Percentiles rank a stretch among this genome's conserved stretches.
These are phyloP conservation scores for Prorops nasuta DNA, from an alignment of 1,140 invertebrate species.

Conservation along the genomic window DNA sequence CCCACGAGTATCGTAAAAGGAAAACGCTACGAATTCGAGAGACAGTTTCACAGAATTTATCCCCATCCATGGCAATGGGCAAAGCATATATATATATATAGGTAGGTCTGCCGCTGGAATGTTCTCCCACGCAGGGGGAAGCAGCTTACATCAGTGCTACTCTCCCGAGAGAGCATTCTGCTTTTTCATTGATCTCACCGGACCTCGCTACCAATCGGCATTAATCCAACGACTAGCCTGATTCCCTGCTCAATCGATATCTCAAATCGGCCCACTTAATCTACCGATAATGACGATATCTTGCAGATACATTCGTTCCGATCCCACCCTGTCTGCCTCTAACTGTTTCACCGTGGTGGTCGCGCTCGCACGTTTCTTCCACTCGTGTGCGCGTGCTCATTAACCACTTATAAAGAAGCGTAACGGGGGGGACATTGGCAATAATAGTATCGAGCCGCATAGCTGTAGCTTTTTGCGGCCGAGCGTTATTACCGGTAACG, in stretches of 20 bases:
- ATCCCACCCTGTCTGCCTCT: background rate
- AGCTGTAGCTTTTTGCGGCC: background rate
- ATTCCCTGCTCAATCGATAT: background rate
- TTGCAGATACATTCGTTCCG: background rate
- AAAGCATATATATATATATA: too few species aligned
- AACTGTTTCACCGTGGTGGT: background rate
- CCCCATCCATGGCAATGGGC: background rate
- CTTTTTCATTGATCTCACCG: background rate
- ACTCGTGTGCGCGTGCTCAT: background rate
- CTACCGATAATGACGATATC: background rate
- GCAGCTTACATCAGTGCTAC: too few species aligned
- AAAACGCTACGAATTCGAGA: conserved; percentile 33
- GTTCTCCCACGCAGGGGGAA: too few species aligned
- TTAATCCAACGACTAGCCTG: background rate
- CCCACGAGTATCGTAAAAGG: conserved; percentile 32
- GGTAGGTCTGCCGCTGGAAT: too few species aligned
- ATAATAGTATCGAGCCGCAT: too few species aligned
- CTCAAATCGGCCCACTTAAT: background rate
- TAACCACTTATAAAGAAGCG: too few species aligned
- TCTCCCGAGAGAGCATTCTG: background rate
- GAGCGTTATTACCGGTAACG: background rate
- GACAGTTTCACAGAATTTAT: background rate
- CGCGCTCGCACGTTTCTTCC: background rate
- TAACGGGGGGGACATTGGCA: too few species aligned
- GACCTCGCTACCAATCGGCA: too few species aligned